A percentile compares a stretch with the other conserved stretches of the same genome.
These are phyloP conservation scores for Trachemys scripta DNA, from an alignment of 2,113 vertebrate genomes.

Conservation along the genomic window DNA sequence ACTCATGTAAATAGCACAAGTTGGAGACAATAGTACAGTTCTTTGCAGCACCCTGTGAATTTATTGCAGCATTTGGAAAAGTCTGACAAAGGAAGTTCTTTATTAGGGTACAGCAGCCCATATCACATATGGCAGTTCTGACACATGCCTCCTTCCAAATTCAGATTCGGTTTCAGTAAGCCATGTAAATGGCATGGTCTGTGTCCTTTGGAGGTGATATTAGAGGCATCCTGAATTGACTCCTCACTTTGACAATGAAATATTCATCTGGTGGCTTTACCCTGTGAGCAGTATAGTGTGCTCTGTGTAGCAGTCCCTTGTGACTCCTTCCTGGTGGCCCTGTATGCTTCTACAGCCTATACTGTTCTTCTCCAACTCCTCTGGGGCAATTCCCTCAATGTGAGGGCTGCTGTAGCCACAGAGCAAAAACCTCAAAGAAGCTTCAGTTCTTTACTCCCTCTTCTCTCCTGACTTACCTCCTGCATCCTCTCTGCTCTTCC, in stretches of 20 bases:
- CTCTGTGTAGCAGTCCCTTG: background rate
- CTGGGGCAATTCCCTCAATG: background rate
- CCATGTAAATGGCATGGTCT: background rate
- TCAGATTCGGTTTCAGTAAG: too few relatives aligned
- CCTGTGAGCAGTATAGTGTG: background rate
- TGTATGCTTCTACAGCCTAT: too few relatives aligned
- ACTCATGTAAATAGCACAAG: too few relatives aligned
- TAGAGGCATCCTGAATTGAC: background rate
- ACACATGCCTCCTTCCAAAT: too few relatives aligned
- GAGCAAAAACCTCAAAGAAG: background rate
- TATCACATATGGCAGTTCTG: too few relatives aligned
- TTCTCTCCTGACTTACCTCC: background rate
- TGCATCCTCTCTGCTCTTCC: background rate
- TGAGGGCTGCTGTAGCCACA: background rate
- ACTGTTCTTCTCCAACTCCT: too few relatives aligned
- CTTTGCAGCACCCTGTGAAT: too few relatives aligned
- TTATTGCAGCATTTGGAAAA: too few relatives aligned
- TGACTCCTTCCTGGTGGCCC: background rate
- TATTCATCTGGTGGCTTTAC: background rate
- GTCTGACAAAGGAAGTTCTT: too few relatives aligned
- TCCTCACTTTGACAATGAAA: background rate
- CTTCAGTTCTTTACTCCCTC: too few relatives aligned
- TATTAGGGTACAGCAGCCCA: too few relatives aligned
- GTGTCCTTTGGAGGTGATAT: background rate
- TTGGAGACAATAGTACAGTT: too few relatives aligned